A percentile compares a stretch with the other conserved stretches of the same genome.
phyloP scores from a whole-genome alignment of 2,888 invertebrate species.

The Erebia palarica region DNA sequence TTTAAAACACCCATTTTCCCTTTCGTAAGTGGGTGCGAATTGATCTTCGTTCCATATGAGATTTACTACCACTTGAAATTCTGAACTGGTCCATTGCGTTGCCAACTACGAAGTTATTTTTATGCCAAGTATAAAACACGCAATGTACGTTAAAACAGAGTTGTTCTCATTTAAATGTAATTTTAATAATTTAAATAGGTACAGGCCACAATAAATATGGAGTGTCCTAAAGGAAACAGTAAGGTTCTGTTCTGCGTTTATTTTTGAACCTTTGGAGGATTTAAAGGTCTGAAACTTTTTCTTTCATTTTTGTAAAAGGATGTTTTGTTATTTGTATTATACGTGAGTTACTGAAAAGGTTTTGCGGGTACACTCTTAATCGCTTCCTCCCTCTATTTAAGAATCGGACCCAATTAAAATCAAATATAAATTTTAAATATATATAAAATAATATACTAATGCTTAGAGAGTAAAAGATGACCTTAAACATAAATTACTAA shows the following conservation, averaged over 20 bases:
- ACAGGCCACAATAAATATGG: not conserved
- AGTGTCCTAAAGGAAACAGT: conserved; percentile 24
- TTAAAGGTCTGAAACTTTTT: conserved; percentile 34
- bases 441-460: too few species aligned
- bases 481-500: too few species aligned
- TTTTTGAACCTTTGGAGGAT: conserved; percentile 24
- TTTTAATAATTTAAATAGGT: not conserved
- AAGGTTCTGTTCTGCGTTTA: conserved; percentile 28
- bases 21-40: conserved; percentile 31
- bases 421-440: not conserved
- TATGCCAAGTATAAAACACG: not conserved
- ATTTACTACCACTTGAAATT: not conserved
- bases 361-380: not conserved
- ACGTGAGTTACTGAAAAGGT: not conserved
- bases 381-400: not conserved
- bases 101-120: not conserved
- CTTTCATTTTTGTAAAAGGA: not conserved
- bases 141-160: not conserved
- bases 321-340: not conserved
- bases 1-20: conserved; percentile 30
- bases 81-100: not conserved
- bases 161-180: not conserved
- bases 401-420: not conserved
- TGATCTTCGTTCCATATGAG: conserved; percentile 17
- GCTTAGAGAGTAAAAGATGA: too few species aligned